These are phyloP conservation scores for Trachemys scripta DNA, from an alignment of 2,113 vertebrate species.

Conservation along the genomic window DNA sequence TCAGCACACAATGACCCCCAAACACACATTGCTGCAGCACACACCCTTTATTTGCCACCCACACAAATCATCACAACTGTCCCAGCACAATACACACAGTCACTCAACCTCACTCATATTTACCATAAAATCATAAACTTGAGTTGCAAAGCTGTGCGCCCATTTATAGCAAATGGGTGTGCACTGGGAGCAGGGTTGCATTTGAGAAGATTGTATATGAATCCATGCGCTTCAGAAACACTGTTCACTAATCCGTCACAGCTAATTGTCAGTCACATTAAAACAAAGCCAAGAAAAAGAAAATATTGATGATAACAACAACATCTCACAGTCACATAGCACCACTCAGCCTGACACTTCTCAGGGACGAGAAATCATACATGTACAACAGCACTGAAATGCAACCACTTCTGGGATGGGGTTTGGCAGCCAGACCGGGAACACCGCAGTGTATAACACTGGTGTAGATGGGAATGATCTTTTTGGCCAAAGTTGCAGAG, in stretches of 20 bases:
- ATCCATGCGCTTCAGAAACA: background rate
- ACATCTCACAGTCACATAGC: background rate
- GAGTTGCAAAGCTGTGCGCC: background rate
- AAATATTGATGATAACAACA: background rate
- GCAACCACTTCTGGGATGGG: background rate
- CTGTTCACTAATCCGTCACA: background rate
- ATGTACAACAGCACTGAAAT: background rate
- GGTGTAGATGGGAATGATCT: background rate
- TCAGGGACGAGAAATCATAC: background rate
- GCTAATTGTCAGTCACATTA: background rate
- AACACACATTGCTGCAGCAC: background rate
- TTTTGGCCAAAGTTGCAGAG: background rate
- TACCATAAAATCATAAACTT: background rate
- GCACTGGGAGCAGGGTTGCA: background rate
- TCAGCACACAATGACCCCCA: background rate
- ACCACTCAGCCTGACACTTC: background rate
- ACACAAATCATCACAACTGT: background rate
- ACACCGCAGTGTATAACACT: background rate
- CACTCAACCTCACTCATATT: background rate
- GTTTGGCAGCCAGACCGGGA: background rate
- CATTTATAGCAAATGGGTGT: background rate
- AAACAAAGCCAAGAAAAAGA: background rate
- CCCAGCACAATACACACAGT: background rate
- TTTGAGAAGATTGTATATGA: background rate
- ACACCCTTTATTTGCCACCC: background rate